phyloP scores from a whole-genome alignment of 2,113 vertebrate species.

The Sardina pilchardus region DNA sequence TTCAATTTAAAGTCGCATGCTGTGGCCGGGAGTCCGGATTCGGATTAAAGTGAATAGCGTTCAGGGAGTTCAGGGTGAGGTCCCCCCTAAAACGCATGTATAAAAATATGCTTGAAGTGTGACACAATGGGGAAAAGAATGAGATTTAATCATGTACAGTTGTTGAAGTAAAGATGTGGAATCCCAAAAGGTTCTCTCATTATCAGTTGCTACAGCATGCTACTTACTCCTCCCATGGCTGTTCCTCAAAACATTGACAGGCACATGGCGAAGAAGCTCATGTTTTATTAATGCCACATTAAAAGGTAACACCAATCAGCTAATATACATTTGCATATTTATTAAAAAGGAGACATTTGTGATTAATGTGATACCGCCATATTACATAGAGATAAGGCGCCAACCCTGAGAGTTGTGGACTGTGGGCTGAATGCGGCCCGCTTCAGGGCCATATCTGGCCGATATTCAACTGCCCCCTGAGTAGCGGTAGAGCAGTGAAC shows the following conservation, averaged over 20 bases:
- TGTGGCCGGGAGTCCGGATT: slow-evolving; percentile 77
- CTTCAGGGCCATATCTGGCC: neutral
- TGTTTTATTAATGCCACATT: slow-evolving; percentile 76
- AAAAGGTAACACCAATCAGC: slow-evolving; percentile 72
- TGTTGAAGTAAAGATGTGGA: neutral
- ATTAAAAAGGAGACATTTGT: slow-evolving; percentile 77
- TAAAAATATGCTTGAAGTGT: neutral
- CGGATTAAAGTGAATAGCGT: slow-evolving; percentile 82
- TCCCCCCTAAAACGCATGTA: slow-evolving; percentile 42
- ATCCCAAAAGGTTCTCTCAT: slow-evolving; percentile 65
- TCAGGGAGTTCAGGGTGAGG: slow-evolving; percentile 77
- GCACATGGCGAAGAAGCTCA: slow-evolving; percentile 62
- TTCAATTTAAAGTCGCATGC: slow-evolving; percentile 84
- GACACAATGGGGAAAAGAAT: neutral
- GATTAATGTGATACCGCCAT: slow-evolving; percentile 74
- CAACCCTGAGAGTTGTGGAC: neutral
- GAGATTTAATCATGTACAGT: neutral
- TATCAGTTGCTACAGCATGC: neutral
- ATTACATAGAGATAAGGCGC: slow-evolving; percentile 61
- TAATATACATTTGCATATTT: slow-evolving; percentile 77
- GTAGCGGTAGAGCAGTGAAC: slow-evolving; percentile 43
- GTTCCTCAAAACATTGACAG: slow-evolving; percentile 52
- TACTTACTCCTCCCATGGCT: slow-evolving; percentile 40
- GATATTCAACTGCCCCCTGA: neutral
- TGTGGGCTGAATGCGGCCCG: neutral